A percentile compares a stretch with the other conserved stretches of the same genome.
Evolutionary conservation across 2,888 invertebrate genomes (phyloP).

Genomic region (Lordiphosa andalusiaca): DNA sequence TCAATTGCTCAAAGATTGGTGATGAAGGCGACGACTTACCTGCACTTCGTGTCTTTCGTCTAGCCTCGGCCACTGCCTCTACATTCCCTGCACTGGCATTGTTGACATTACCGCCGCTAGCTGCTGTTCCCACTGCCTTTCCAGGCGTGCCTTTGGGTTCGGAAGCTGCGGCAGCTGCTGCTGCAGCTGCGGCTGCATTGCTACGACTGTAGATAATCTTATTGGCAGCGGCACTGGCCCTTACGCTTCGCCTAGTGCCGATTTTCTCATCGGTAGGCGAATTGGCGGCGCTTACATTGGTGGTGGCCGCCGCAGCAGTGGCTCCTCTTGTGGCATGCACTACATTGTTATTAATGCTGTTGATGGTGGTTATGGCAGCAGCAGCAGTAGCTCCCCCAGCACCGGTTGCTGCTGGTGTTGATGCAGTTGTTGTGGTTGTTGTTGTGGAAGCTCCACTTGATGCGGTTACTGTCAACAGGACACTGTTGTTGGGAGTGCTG

Average conservation of each 20-base stretch:
- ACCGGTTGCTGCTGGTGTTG: conserved; percentile 19
- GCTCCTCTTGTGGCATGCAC: conserved; percentile 72
- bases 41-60: conserved; percentile 87
- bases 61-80: conserved; percentile 74
- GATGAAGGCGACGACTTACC: conserved; percentile 79
- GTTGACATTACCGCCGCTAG: conserved; percentile 8
- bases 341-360: conserved; percentile 32
- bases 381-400: not conserved
- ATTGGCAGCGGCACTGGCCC: conserved; percentile 79
- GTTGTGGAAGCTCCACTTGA: conserved; percentile 11
- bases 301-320: conserved; percentile 49
- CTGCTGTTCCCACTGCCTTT: conserved; percentile 27
- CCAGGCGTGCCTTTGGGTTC: conserved; percentile 46
- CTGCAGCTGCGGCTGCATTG: conserved; percentile 65
- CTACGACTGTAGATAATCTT: conserved; percentile 80
- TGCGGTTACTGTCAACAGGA: conserved; percentile 16
- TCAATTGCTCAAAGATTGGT: too few relatives aligned
- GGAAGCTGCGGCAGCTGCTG: conserved; percentile 59
- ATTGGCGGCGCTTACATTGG: conserved; percentile 40
- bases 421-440: conserved; percentile 17
- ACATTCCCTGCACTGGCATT: conserved; percentile 58
- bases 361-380: not conserved
- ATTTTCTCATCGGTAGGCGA: conserved; percentile 80
- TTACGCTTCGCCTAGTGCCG: conserved; percentile 83
- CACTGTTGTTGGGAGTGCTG: conserved; percentile 9